These are phyloP conservation scores for Grallaria varia DNA, from an alignment of 2,113 vertebrate genomes.

Conservation along the genomic window DNA sequence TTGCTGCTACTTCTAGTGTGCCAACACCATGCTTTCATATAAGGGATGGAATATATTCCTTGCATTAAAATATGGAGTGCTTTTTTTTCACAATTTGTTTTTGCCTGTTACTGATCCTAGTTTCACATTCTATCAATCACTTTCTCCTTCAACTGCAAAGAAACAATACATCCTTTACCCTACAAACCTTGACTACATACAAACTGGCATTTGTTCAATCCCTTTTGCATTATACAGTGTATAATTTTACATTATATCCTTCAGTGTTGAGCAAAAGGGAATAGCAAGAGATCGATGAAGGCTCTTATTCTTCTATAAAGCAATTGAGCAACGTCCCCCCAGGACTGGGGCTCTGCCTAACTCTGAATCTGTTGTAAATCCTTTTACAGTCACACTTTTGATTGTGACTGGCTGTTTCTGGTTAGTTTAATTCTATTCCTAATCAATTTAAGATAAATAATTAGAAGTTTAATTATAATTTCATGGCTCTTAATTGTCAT, in stretches of 20 bases:
- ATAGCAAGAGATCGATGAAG: not conserved
- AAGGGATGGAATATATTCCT: not conserved
- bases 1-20: not conserved
- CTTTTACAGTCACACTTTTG: not conserved
- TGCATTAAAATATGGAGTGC: not conserved
- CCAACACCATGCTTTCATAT: not conserved
- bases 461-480: slow-evolving; percentile 20
- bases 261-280: not conserved
- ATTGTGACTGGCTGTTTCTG: slow-evolving; percentile 13
- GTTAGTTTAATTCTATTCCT: slow-evolving; percentile 17
- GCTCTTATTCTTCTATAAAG: slow-evolving; percentile 5
- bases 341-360: not conserved
- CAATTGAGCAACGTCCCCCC: slow-evolving; percentile 11
- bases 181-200: not conserved
- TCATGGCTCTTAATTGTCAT: not conserved
- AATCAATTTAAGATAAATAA: slow-evolving; percentile 18
- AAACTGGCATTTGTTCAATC: slow-evolving; percentile 30
- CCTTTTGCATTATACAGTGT: not conserved
- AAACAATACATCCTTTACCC: slow-evolving; percentile 1
- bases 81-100: not conserved
- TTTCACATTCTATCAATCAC: slow-evolving; percentile 34
- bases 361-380: slow-evolving; percentile 29
- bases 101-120: not conserved
- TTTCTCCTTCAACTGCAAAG: slow-evolving; percentile 18
- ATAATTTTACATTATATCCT: slow-evolving; percentile 38